These are phyloP conservation scores for Isichthys henryi DNA, from an alignment of 2,113 vertebrate species.

Conservation along the genomic window DNA sequence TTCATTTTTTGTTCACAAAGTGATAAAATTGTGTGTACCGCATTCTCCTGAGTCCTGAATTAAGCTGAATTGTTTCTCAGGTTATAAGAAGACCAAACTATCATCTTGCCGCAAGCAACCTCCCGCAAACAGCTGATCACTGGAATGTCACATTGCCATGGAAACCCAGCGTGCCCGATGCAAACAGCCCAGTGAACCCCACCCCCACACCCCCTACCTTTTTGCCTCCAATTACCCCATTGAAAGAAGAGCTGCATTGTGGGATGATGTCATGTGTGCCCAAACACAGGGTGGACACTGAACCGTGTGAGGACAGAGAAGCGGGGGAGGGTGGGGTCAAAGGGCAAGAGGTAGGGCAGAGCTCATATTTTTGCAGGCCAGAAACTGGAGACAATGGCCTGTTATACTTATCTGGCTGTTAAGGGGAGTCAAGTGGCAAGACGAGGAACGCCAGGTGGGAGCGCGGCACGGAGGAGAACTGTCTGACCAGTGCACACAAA, in stretches of 20 bases:
- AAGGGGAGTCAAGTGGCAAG: constrained; percentile 4
- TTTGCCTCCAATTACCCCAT: constrained; percentile 21
- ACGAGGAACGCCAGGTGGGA: constrained; percentile 23
- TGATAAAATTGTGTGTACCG: background rate
- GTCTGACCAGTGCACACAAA: background rate
- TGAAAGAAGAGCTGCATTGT: constrained; percentile 15
- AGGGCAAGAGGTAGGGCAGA: constrained; percentile 13
- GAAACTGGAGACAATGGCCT: constrained; percentile 9
- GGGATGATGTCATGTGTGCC: constrained; percentile 35
- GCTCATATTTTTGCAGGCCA: background rate
- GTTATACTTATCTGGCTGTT: constrained; percentile 3
- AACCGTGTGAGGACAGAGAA: constrained; percentile 13
- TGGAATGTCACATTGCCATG: constrained; percentile 37
- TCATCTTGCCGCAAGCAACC: constrained; percentile 10
- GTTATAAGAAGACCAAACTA: background rate
- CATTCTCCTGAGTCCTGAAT: background rate
- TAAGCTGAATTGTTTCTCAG: constrained; percentile 9
- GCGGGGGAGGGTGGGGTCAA: constrained; percentile 19
- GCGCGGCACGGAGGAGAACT: background rate
- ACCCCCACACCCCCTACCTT: constrained; percentile 18
- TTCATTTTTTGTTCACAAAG: background rate
- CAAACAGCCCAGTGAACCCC: background rate
- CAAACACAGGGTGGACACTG: constrained; percentile 11
- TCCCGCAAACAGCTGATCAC: constrained; percentile 36
- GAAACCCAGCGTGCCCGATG: constrained; percentile 19